Base-by-base conservation (phyloP, 2,113 vertebrate genomes). In the Brachyistius frenatus region DNA sequence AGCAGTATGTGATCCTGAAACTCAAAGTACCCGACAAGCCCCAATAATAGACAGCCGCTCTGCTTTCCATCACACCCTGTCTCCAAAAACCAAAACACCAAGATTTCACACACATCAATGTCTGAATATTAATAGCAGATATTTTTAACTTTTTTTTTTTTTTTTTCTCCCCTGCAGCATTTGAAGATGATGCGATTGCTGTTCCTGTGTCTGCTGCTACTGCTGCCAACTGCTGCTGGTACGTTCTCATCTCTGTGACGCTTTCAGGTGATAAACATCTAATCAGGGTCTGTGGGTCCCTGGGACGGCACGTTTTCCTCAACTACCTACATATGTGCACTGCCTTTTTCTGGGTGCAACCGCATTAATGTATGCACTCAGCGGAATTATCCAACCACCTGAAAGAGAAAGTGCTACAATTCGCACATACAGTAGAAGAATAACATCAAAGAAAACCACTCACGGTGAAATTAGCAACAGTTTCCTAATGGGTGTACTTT, bases 141-240 rank as follows among this genome's bases (percentile, higher is more conserved):
- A 88, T 89, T 89, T 86, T 70, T 89, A 89, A 87, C 9, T 66
- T 16, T 55, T 9, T 39, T 72, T 66, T 68, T 61, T 53, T 70
- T 72, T 79, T 60, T 56, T 78, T 63, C 50, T 41, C 60, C 81
- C 77, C 70, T 1, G 50, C 89, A 95, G 93, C 88, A 89, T 90
- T 89, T 86, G 86, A 95, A 92, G 89, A 95, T 95, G 94, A 92
- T 94, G 88, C 92, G 92, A 91, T 92, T 93, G 81, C 81, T 94
- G 66, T 78, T 94, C 54, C 86, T 95, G 81, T 89, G 89, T 85
- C 79, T 94, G 90, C 85, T 95, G 82, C 87, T 94, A 76, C 83
- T 95, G 77, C 87, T 95, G 71, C 91, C 74, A 80, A 69, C 89
- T 62, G 72, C 86, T 64, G 68, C 84, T 49, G 92, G 94, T 95